Evolutionary conservation across 2,113 vertebrate species (phyloP).

Genomic region (Albula goreensis): DNA sequence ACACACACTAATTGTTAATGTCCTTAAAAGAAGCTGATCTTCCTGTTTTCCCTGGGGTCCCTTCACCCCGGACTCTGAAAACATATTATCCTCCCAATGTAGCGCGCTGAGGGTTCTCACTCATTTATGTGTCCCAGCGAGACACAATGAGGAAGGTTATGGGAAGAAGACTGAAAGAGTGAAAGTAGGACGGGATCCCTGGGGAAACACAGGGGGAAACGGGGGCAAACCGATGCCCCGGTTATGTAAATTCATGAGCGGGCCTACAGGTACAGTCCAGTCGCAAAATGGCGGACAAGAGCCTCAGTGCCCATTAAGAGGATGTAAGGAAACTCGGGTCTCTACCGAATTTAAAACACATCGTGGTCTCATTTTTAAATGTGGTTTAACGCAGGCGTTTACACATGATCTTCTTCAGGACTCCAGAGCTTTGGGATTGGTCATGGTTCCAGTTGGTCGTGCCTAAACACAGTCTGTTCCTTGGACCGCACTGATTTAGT

Average conservation of each 20-base stretch:
- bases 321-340: not conserved
- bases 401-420: too few species aligned
- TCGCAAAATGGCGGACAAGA: constrained; percentile 17
- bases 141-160: constrained; percentile 56
- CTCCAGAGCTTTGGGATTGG: not conserved
- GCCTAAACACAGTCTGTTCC: too few species aligned
- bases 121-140: constrained; percentile 50
- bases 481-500: too few species aligned
- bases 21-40: constrained; percentile 31
- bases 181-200: constrained; percentile 59
- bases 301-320: constrained; percentile 23
- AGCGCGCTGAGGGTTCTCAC: constrained; percentile 38
- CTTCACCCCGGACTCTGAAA: constrained; percentile 14
- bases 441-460: too few species aligned
- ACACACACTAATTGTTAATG: constrained; percentile 34
- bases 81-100: constrained; percentile 32
- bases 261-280: constrained; percentile 8
- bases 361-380: not conserved
- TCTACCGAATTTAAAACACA: not conserved
- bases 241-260: constrained; percentile 59
- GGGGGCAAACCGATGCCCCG: constrained; percentile 42
- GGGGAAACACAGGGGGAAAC: constrained; percentile 29
- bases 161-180: constrained; percentile 57
- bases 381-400: not conserved
- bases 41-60: constrained; percentile 12